Evolutionary conservation across 1,140 invertebrate species (phyloP).

Genomic region (Theocolax elegans): DNA sequence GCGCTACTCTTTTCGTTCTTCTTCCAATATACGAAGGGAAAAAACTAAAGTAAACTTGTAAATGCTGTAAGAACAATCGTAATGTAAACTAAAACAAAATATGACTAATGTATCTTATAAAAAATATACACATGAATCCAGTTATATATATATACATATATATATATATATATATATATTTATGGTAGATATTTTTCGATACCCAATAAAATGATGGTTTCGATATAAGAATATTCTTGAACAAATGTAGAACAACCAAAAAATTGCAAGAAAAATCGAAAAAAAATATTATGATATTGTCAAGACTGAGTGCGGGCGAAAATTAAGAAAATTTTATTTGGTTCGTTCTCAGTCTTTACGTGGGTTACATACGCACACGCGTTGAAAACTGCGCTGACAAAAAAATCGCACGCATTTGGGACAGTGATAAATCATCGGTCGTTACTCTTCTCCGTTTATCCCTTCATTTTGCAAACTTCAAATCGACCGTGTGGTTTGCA

Average conservation of each 20-base stretch:
- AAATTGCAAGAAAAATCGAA: conserved; percentile 4
- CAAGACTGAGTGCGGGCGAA: conserved; percentile 4
- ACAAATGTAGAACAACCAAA: conserved; percentile 20
- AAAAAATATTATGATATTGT: not conserved
- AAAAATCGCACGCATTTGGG: conserved; percentile 38
- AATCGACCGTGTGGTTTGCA: not conserved
- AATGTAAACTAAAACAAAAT: conserved; percentile 38
- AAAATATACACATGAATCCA: conserved; percentile 6
- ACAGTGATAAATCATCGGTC: conserved; percentile 29
- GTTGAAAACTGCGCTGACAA: conserved; percentile 33
- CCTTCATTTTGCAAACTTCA: not conserved
- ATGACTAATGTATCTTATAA: conserved; percentile 36
- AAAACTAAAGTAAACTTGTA: conserved; percentile 22
- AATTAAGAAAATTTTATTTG: not conserved
- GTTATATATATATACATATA: conserved; percentile 10
- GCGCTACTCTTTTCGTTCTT: conserved; percentile 21
- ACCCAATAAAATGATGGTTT: conserved; percentile 25
- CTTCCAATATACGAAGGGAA: not conserved
- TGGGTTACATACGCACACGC: not conserved
- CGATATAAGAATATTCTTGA: conserved; percentile 10
- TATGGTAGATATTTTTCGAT: conserved; percentile 40
- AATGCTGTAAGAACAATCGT: conserved; percentile 42
- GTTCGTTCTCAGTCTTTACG: conserved; percentile 38
- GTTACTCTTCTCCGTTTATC: conserved; percentile 12
- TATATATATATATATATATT: conserved; percentile 26